phyloP scores from a whole-genome alignment of 92 coral and sea anemone species.

The Muricea muricata region DNA sequence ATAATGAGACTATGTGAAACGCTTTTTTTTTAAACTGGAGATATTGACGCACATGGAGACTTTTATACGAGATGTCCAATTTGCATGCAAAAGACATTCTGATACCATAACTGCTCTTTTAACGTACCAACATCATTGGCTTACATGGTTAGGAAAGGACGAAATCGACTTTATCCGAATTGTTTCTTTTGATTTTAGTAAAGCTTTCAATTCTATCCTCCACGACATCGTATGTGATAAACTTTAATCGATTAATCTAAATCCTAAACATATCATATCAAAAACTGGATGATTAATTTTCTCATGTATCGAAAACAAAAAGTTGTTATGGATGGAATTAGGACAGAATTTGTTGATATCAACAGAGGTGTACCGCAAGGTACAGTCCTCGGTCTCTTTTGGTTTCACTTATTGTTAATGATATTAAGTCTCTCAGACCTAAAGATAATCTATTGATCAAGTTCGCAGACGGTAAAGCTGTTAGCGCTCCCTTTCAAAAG shows the following conservation, averaged over 20 bases:
- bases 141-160: conserved; percentile 39
- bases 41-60: background rate
- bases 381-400: conserved; percentile 38
- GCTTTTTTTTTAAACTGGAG: conserved; percentile 35
- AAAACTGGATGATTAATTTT: conserved; percentile 46
- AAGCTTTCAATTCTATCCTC: conserved; percentile 54
- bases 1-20: conserved; percentile 65
- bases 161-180: conserved; percentile 42
- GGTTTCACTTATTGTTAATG: conserved; percentile 40
- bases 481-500: conserved; percentile 58
- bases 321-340: conserved; percentile 43
- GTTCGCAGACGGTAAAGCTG: conserved; percentile 44
- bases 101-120: conserved; percentile 46
- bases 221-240: conserved; percentile 38
- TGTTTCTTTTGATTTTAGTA: conserved; percentile 44
- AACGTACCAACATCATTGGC: conserved; percentile 38
- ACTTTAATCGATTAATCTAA: conserved; percentile 24
- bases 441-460: conserved; percentile 52
- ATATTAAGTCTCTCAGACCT: conserved; percentile 42
- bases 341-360: conserved; percentile 23
- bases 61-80: background rate
- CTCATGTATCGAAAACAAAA: conserved; percentile 35
- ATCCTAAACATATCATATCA: conserved; percentile 52
- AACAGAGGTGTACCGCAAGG: conserved; percentile 59
- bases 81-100: conserved; percentile 2